Base-by-base conservation (phyloP, 2,888 invertebrate species). In the Coenonympha arcania region DNA sequence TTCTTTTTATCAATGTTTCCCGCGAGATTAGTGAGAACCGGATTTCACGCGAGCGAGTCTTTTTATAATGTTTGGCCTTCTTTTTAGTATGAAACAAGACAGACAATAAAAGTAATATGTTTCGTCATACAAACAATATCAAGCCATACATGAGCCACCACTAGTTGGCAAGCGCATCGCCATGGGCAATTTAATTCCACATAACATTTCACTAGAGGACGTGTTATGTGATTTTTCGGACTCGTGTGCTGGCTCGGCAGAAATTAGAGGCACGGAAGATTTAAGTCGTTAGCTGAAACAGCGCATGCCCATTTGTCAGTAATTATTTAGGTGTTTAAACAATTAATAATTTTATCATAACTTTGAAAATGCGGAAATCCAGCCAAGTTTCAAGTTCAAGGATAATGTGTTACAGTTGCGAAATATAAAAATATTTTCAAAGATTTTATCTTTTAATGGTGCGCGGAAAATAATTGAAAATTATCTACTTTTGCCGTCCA, bases 101-200 rank as follows among this genome's bases (percentile, higher is more conserved):
- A 39, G 44, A 40, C 26, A 39, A 34, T 36, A 50, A 19, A 40
- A 40, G 26, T 40, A n/a, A n/a, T n/a, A 20, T 34, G 26, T 19
- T 19, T 36, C 19, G 39, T 15, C 50, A 48, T 57, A 52, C 52
- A 42, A 48, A 53, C 50, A n/a, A 53, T 57, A 53, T 55, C 48
- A 48, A 53, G 39, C 30, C 33, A 37, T 48, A 55, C 47, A 50
- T 40, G 39, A 39, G 54, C 52, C 50, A 52, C 52, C 49, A 54
- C 47, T 51, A 46, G 57, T 48, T 59, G 60, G 55, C 60, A 48
- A 48, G 42, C 45, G 53, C 50, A 55, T 41, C 52, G 55, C 46
- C 50, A 53, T 56, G 60, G 58, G 46, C 58, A 56, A 60, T 63
- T 60, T 58, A 62, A 59, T 58, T 60, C 52, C 60, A 59, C 60